Conservation (phyloP, 2,797 vertebrate genomes). For the Sphaeramia orbicularis region DNA sequence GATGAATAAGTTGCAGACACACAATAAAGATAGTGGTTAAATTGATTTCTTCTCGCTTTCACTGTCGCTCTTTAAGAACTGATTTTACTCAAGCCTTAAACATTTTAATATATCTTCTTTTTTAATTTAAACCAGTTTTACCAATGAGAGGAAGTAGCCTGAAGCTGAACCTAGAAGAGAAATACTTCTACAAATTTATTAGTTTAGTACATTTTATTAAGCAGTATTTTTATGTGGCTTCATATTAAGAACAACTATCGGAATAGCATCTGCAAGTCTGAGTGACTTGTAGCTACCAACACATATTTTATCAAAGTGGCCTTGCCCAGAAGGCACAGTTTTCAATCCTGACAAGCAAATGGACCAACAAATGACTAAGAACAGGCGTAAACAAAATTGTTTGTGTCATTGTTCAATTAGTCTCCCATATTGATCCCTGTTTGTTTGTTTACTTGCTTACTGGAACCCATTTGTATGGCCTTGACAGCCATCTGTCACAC, state of each 20-base stretch:
- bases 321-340: conserved; percentile 34
- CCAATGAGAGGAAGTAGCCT: too few species aligned
- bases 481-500: conserved; percentile 76
- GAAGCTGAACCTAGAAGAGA: neutral
- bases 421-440: conserved; percentile 72
- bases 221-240: neutral
- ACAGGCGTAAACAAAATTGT: conserved; percentile 58
- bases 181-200: neutral
- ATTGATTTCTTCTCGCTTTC: too few species aligned
- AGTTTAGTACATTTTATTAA: neutral
- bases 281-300: conserved; percentile 17
- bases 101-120: too few species aligned
- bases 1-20: too few species aligned
- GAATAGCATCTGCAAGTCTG: conserved; percentile 1
- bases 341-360: conserved; percentile 27
- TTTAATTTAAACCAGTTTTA: too few species aligned
- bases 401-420: conserved; percentile 76
- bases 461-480: conserved; percentile 61
- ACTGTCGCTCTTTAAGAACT: too few species aligned
- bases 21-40: too few species aligned
- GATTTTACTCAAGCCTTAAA: too few species aligned
- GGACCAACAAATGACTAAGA: conserved; percentile 61
- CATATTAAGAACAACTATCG: conserved; percentile 2
- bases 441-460: conserved; percentile 76
- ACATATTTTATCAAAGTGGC: conserved; percentile 27